phyloP scores from a whole-genome alignment of 1,140 invertebrate genomes.

The Lasioglossum albipes region DNA sequence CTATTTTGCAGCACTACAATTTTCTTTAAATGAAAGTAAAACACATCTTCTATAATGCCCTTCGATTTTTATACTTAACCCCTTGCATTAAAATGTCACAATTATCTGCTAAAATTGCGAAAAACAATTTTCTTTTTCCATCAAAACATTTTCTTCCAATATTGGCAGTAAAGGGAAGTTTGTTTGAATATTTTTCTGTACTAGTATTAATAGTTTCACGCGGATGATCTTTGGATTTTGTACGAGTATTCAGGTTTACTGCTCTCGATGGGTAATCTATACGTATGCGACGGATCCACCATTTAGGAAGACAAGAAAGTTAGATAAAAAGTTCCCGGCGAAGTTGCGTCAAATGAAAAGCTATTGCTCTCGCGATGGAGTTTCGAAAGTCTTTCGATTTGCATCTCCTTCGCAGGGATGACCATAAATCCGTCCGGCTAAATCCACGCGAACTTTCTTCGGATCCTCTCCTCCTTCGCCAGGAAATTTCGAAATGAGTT shows the following conservation, averaged over 20 bases:
- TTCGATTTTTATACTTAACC: too few relatives aligned
- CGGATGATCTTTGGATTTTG: too few relatives aligned
- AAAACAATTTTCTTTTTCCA: background rate
- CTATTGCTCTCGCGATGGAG: constrained; percentile 33
- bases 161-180: too few relatives aligned
- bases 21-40: too few relatives aligned
- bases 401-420: constrained; percentile 60
- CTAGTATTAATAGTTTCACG: too few relatives aligned
- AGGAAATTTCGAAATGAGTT: background rate
- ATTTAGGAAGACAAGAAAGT: constrained; percentile 9
- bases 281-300: background rate
- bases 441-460: constrained; percentile 23
- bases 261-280: background rate
- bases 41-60: too few relatives aligned
- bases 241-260: background rate
- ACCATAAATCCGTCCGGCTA: constrained; percentile 67
- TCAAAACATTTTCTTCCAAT: too few relatives aligned
- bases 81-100: too few relatives aligned
- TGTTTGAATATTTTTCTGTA: too few relatives aligned
- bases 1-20: too few relatives aligned
- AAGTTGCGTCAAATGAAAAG: constrained; percentile 30
- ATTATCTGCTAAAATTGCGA: too few relatives aligned
- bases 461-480: constrained; percentile 34
- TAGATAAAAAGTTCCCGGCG: constrained; percentile 28
- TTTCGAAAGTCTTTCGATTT: constrained; percentile 58